Conservation (phyloP, 2,888 invertebrate species). For the Odontothrips loti region DNA sequence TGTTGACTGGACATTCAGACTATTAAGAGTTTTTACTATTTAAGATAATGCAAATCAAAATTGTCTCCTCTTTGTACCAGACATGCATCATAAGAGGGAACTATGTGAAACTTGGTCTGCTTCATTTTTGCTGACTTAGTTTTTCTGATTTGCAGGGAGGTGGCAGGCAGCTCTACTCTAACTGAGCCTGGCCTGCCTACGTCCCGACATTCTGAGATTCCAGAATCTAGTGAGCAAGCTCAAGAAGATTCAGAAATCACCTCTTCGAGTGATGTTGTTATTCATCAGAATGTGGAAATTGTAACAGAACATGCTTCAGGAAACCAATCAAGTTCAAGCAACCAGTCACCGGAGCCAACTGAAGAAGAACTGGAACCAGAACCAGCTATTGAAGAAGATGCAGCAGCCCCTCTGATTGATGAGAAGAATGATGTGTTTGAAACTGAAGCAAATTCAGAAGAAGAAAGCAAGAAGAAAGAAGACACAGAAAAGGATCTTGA, state of each 20-base stretch:
- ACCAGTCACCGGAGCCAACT: not conserved
- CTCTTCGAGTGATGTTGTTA: constrained; percentile 9
- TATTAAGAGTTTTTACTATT: not conserved
- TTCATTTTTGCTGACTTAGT: constrained; percentile 14
- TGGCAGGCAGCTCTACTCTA: constrained; percentile 22
- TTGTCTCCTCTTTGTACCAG: not conserved
- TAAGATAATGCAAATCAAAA: not conserved
- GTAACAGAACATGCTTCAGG: not conserved
- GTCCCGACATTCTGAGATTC: constrained; percentile 15
- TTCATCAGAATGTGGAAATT: constrained; percentile 15
- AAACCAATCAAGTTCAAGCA: constrained; percentile 1
- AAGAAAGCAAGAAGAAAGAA: not conserved
- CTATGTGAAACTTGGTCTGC: not conserved
- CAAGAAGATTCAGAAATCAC: constrained; percentile 22
- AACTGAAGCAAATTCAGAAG: not conserved
- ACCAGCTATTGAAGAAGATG: not conserved
- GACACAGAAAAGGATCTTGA: not conserved
- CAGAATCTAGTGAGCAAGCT: constrained; percentile 19
- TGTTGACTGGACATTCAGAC: not conserved
- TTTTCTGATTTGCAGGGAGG: constrained; percentile 21
- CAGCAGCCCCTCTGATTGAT: not conserved
- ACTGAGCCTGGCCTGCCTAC: constrained; percentile 21
- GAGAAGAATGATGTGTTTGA: not conserved
- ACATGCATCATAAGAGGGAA: constrained; percentile 22
- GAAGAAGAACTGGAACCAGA: constrained; percentile 5